Evolutionary conservation across 1,140 invertebrate species (phyloP).

Genomic region (Atta colombica): DNA sequence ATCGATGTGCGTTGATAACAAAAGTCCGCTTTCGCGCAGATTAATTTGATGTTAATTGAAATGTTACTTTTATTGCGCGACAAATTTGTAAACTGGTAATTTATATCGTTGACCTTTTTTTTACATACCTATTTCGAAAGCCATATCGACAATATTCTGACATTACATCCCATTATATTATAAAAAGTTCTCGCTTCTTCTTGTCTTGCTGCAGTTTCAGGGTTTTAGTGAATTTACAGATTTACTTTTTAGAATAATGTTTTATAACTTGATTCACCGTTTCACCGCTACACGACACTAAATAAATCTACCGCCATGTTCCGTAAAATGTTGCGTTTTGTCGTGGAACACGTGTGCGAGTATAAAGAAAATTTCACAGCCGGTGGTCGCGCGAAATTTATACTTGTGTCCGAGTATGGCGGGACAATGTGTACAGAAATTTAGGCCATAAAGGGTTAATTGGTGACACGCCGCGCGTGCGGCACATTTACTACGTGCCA

Average conservation of each 20-base stretch:
- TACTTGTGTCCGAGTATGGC: conserved; percentile 31
- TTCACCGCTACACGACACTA: neutral
- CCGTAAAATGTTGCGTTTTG: neutral
- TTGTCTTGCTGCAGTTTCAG: neutral
- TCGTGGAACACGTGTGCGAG: neutral
- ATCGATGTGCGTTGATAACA: neutral
- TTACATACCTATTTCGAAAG: neutral
- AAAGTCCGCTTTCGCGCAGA: neutral
- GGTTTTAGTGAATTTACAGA: neutral
- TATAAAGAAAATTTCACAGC: conserved; percentile 44
- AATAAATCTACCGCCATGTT: neutral
- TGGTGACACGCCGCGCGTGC: conserved; percentile 61
- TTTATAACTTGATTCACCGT: neutral
- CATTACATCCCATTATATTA: neutral
- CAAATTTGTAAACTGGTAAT: conserved; percentile 3
- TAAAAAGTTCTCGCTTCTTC: neutral
- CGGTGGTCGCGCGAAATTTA: conserved; percentile 4
- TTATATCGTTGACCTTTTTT: neutral
- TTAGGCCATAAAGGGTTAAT: conserved; percentile 68
- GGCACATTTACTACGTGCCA: conserved; percentile 39
- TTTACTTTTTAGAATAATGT: neutral
- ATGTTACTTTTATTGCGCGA: conserved; percentile 34
- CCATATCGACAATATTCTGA: neutral
- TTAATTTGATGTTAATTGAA: conserved; percentile 19
- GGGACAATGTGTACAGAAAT: conserved; percentile 41